Evolutionary conservation across 2,797 vertebrate species (phyloP).

Genomic region (Adelosebastes latens): DNA sequence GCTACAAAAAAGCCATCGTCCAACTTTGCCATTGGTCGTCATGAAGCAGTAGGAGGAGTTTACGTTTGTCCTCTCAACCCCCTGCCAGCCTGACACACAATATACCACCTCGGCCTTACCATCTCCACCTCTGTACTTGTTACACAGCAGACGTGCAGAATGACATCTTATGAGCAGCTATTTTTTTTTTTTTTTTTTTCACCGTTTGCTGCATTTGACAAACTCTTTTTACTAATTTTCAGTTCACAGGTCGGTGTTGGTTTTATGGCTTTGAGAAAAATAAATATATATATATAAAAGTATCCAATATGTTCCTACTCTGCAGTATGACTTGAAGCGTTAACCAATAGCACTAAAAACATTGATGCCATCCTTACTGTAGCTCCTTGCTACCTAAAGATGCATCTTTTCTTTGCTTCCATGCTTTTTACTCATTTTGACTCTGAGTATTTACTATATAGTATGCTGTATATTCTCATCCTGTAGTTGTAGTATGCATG

Average conservation of each 20-base stretch:
- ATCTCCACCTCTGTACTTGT: conserved; percentile 29
- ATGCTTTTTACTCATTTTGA: not conserved
- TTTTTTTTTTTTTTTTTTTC: not conserved
- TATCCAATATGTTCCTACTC: conserved; percentile 5
- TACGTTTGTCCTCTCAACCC: not conserved
- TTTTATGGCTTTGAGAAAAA: conserved; percentile 16
- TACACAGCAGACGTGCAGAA: not conserved
- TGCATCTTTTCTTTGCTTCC: not conserved
- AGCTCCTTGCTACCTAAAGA: not conserved
- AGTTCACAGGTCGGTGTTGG: not conserved
- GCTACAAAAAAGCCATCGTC: conserved; percentile 17
- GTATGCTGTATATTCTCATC: conserved; percentile 4
- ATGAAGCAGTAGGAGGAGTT: conserved; percentile 26
- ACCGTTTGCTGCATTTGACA: not conserved
- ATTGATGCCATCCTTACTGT: not conserved
- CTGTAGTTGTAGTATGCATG: conserved; percentile 46
- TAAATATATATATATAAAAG: not conserved
- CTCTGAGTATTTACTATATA: not conserved
- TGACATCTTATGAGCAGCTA: conserved; percentile 30
- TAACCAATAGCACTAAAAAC: not conserved
- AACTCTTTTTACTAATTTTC: not conserved
- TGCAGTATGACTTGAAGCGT: conserved; percentile 11
- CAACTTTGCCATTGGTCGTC: conserved; percentile 14
- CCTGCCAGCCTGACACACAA: not conserved
- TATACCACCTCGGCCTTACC: conserved; percentile 64